Percentiles rank a stretch among this genome's conserved stretches.
These are phyloP conservation scores for Danio aesculapii DNA, from an alignment of 2,797 vertebrate species.

Conservation along the genomic window DNA sequence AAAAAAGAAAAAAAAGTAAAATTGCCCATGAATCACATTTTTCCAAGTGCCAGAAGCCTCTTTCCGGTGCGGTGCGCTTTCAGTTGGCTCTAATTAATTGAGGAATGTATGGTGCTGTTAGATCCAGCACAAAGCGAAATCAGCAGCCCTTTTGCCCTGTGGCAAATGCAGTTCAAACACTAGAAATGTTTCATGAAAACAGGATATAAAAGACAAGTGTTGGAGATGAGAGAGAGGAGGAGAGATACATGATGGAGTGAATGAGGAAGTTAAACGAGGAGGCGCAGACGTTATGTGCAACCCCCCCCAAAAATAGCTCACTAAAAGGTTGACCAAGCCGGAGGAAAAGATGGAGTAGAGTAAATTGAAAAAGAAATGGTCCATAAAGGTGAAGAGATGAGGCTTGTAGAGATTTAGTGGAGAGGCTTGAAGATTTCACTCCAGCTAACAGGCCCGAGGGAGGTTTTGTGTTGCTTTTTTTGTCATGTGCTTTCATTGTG, in stretches of 20 bases:
- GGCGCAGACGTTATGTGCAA: constrained; percentile 25
- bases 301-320: background rate
- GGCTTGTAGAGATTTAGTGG: constrained; percentile 50
- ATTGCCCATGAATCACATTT: constrained; percentile 43
- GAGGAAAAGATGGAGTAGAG: constrained; percentile 26
- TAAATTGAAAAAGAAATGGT: constrained; percentile 60
- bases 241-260: constrained; percentile 29
- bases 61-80: constrained; percentile 33
- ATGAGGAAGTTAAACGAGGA: constrained; percentile 13
- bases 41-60: constrained; percentile 11
- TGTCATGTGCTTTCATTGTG: background rate
- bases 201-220: constrained; percentile 32
- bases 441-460: constrained; percentile 11
- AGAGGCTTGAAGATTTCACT: constrained; percentile 33
- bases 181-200: constrained; percentile 19
- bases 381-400: constrained; percentile 55
- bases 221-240: background rate
- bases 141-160: constrained; percentile 14
- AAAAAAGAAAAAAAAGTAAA: background rate
- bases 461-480: background rate
- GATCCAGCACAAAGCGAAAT: constrained; percentile 20
- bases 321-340: constrained; percentile 49
- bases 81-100: constrained; percentile 48
- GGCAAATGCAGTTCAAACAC: constrained; percentile 34
- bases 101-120: background rate